Base-by-base conservation (phyloP, 2,888 invertebrate species). In the Ophonus ardosiacus region DNA sequence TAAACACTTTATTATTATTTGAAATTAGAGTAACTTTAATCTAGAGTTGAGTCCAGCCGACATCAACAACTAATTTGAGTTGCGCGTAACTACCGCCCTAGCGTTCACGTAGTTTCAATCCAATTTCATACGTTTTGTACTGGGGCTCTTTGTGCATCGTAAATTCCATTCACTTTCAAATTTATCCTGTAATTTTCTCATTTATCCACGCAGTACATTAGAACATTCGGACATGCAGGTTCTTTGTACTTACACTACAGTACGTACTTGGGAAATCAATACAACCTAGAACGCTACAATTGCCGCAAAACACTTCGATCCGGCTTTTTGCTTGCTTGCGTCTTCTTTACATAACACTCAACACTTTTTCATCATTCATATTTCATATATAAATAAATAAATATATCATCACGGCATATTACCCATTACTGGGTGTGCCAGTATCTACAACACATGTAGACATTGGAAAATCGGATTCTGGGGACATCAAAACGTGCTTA, bases 1-100 rank as follows among this genome's bases (percentile, higher is more conserved):
- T 74, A 43, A 43, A 74, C 43, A 74, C 18, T 74, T 74, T 74
- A 74, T 74, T 74, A 74, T 43, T 74, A 74, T 74, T 74, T 74
- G 43, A 43, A 74, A 43, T 74, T 40, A 74, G 43, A 74, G 51
- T 74, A 3, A 51, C 51, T 74, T 74, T 40, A 74, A 43, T 74
- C 43, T 74, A 3, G 71, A 74, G 71, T 74, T 74, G 40, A 74
- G 43, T 43, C 43, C 21, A 74, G 8, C 59, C 18, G 51, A 74
- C 71, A 74, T 40, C 40, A 74, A 74, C 71, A 74, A 74, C 71
- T 40, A 74, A 74, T 43, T 74, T 43, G 15, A 74, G 24, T 21
- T 68, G 63, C 7, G 21, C 18, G 63, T 13, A 38, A 65, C 63
- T 24, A 18, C 13, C 13, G 63, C 63, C 17, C 17, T 68, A 6